A percentile compares a stretch with the other conserved stretches of the same genome.
These are phyloP conservation scores for Andrena hattorfiana DNA, from an alignment of 2,888 invertebrate genomes.

Conservation along the genomic window DNA sequence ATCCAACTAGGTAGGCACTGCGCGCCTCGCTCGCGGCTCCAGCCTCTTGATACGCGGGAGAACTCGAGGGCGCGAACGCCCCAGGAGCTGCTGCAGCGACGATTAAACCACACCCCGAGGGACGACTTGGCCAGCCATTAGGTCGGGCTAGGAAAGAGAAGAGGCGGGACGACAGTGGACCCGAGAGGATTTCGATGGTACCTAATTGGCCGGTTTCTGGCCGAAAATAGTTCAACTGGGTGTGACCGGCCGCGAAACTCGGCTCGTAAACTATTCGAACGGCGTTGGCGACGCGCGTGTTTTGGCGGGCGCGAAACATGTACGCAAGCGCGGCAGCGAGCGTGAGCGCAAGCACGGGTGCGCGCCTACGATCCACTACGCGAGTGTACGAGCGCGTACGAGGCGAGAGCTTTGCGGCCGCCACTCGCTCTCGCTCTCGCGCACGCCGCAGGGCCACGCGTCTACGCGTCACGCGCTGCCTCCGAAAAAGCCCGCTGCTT, in stretches of 20 bases:
- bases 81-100: no score
- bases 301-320: constrained; percentile 18
- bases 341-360: neutral
- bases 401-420: constrained; percentile 28
- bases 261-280: constrained; percentile 74
- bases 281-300: constrained; percentile 34
- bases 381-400: constrained; percentile 32
- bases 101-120: constrained; percentile 78
- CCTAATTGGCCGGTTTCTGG: constrained; percentile 78
- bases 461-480: constrained; percentile 14
- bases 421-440: constrained; percentile 35
- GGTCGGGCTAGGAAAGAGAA: constrained; percentile 70
- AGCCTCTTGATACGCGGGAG: no score
- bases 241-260: constrained; percentile 76
- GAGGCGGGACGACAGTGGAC: constrained; percentile 76
- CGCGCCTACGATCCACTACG: neutral
- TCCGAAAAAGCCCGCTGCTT: constrained; percentile 48
- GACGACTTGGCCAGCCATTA: constrained; percentile 67
- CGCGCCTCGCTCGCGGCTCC: no score
- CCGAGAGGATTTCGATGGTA: constrained; percentile 73
- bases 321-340: neutral
- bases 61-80: no score
- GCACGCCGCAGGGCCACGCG: constrained; percentile 63
- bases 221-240: constrained; percentile 82
- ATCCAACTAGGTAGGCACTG: no score